These are phyloP conservation scores for Drosophila anceps DNA, from an alignment of 2,888 invertebrate species.

Conservation along the genomic window DNA sequence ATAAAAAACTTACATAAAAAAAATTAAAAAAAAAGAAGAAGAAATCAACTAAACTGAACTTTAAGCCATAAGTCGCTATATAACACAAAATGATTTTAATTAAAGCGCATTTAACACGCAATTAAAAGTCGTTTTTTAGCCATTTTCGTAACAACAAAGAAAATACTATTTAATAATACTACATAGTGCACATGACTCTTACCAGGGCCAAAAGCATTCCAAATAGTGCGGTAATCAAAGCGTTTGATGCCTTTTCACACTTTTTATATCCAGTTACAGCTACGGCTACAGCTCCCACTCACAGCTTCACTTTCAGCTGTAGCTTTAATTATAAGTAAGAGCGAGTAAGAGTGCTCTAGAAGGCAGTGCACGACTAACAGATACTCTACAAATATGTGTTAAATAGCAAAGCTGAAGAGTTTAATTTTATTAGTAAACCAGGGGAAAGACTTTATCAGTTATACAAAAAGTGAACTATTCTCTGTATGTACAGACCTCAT, in stretches of 20 bases:
- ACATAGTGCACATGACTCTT: constrained; percentile 40
- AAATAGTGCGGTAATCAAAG: constrained; percentile 66
- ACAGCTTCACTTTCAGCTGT: constrained; percentile 61
- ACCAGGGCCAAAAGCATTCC: constrained; percentile 34
- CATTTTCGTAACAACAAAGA: constrained; percentile 13
- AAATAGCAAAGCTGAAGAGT: too few relatives aligned
- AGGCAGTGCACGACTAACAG: background rate
- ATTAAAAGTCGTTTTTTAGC: constrained; percentile 54
- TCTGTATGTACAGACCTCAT: too few relatives aligned
- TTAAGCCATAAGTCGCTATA: constrained; percentile 30
- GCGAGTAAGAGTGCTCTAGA: background rate
- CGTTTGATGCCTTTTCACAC: constrained; percentile 47
- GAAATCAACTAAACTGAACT: constrained; percentile 70
- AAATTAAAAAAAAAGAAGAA: constrained; percentile 23
- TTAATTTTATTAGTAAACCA: too few relatives aligned
- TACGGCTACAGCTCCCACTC: constrained; percentile 52
- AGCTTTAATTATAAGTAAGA: constrained; percentile 36
- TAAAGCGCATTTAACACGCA: constrained; percentile 76
- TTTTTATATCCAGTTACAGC: constrained; percentile 6
- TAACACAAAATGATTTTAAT: constrained; percentile 68
- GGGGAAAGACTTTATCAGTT: background rate
- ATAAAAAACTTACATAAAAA: constrained; percentile 37
- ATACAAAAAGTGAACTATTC: too few relatives aligned
- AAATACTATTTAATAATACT: constrained; percentile 42
- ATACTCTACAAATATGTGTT: background rate